phyloP scores from a whole-genome alignment of 2,113 vertebrate species.

The Pavo muticus region DNA sequence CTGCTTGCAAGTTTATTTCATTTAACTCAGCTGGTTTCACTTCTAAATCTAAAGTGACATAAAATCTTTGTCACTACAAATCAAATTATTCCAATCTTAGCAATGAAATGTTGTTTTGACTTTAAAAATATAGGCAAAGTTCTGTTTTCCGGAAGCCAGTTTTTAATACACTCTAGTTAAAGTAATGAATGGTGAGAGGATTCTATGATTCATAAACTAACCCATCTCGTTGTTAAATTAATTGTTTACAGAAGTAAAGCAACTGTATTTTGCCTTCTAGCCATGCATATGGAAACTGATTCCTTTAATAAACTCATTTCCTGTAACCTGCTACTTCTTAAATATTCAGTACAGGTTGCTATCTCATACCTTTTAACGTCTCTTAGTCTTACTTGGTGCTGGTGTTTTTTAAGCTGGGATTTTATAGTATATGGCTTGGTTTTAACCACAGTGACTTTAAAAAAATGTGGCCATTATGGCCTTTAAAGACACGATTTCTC shows the following conservation, averaged over 20 bases:
- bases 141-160: background rate
- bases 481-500: background rate
- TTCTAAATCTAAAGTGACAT: conserved; percentile 27
- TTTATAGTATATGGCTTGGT: background rate
- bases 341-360: background rate
- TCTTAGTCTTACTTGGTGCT: background rate
- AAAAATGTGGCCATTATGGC: background rate
- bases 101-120: background rate
- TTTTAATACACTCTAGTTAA: background rate
- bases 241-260: background rate
- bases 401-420: background rate
- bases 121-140: background rate
- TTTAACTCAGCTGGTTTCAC: conserved; percentile 29
- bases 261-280: background rate
- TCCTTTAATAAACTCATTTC: background rate
- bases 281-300: background rate
- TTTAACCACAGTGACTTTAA: background rate
- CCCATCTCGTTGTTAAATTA: background rate
- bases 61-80: conserved; percentile 37
- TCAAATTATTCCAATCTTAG: conserved; percentile 10
- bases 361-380: background rate
- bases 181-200: background rate
- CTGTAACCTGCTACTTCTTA: background rate
- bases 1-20: conserved; percentile 1
- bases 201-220: background rate